Percentiles rank a stretch among this genome's conserved stretches.
phyloP scores from a whole-genome alignment of 1,140 invertebrate species.

The Drosophila quadrilineata region DNA sequence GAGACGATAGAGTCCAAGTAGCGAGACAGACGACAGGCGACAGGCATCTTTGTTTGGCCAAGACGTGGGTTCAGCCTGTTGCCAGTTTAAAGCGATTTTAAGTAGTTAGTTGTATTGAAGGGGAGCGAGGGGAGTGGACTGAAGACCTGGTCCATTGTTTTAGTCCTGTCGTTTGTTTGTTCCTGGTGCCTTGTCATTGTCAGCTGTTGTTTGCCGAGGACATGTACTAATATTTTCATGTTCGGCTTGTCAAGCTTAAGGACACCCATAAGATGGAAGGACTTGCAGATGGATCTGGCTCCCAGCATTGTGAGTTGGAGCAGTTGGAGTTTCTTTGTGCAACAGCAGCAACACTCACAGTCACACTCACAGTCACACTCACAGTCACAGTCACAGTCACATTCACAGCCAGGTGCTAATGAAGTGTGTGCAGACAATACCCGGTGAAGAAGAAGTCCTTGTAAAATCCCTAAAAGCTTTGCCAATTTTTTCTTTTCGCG shows the following conservation, averaged over 20 bases:
- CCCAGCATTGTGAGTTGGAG: background rate
- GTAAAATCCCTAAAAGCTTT: slow-evolving; percentile 27
- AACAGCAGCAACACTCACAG: slow-evolving; percentile 25
- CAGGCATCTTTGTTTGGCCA: slow-evolving; percentile 43
- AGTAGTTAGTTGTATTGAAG: slow-evolving; percentile 34
- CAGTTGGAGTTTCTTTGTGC: slow-evolving; percentile 6
- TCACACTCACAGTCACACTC: slow-evolving; percentile 32
- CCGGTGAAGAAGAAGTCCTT: slow-evolving; percentile 7
- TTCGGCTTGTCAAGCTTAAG: slow-evolving; percentile 48
- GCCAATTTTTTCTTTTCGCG: slow-evolving; percentile 32
- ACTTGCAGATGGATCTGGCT: background rate
- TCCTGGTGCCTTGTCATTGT: slow-evolving; percentile 52
- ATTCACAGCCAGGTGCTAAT: slow-evolving; percentile 66
- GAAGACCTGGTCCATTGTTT: slow-evolving; percentile 42
- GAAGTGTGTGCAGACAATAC: slow-evolving; percentile 60
- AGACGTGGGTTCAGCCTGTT: slow-evolving; percentile 42
- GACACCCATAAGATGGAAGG: too few species aligned
- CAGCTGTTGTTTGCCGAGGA: slow-evolving; percentile 61
- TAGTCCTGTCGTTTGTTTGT: slow-evolving; percentile 22
- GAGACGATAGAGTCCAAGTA: slow-evolving; percentile 44
- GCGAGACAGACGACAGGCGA: slow-evolving; percentile 17
- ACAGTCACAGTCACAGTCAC: slow-evolving; percentile 22
- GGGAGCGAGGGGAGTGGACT: background rate
- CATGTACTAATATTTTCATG: slow-evolving; percentile 72
- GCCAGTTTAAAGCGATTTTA: slow-evolving; percentile 71